Evolutionary conservation across 2,888 invertebrate genomes (phyloP), one percentile per base, ranked within the genome.

Genomic region (Amphipoea lucens): DNA sequence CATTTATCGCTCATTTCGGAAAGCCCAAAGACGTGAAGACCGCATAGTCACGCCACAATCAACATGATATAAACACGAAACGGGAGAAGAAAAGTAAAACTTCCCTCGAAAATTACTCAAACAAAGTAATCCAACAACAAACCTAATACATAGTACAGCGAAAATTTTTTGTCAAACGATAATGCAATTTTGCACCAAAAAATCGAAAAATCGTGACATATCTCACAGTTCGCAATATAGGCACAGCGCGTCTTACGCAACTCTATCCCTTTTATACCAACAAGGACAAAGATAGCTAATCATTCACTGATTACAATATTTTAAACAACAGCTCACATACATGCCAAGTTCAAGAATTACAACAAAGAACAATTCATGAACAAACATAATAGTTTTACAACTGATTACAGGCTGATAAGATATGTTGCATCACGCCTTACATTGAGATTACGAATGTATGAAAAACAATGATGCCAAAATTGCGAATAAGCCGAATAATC

Each of bases 331-430:
- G 29, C 76, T n/a, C 29, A 11, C 51, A 23, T 71, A 62, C 40
- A 73, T 75, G n/a, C 63, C 77, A 86, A 86, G 85, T 86, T 85
- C 80, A 85, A 80, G 76, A 69, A 67, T 77, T 29, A 70, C 74
- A 45, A 51, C 48, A 72, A 77, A 79, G 36, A 83, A 73, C 14
- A 62, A 73, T 71, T 78, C 71, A 83, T 79, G 73, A 76, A 75
- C 68, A 36, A 79, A 77, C 23, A 79, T 78, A 57, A 75, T 69
- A 65, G 51, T 86, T 69, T 83, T 73, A 86, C 76, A 65, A 75
- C 83, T 66, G 86, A 85, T 85, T 76, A 76, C 57, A 54, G 1
- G 11, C 0, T 42, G 83, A 85, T 85, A 86, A 85, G 86, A 83
- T 86, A 79, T 17, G 40, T 57, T 48, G 45, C 29, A 60, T 74